Conservation (phyloP, 64 coral and sea anemone species). For the Pocillopora verrucosa region DNA sequence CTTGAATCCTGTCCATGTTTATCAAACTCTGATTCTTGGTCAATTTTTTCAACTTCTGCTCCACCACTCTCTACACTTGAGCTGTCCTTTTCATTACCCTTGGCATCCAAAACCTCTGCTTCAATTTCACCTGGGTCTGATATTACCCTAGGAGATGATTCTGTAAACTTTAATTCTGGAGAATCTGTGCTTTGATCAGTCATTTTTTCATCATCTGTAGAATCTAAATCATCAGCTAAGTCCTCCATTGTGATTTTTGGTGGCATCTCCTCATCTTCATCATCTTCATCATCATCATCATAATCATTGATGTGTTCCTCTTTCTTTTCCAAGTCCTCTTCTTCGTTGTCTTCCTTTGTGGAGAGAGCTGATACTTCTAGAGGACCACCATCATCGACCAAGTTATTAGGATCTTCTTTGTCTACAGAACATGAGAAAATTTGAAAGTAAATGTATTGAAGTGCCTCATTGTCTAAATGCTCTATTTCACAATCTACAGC, state of each 20-base stretch:
- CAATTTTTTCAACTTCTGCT: neutral
- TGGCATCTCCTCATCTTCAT: constrained; percentile 50
- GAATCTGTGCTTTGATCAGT: neutral
- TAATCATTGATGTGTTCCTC: neutral
- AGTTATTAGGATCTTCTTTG: neutral
- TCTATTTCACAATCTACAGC: too few species aligned
- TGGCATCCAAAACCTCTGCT: neutral
- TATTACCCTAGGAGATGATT: neutral
- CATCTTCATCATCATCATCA: constrained; percentile 11
- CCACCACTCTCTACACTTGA: neutral
- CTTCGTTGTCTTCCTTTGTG: neutral
- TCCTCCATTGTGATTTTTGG: constrained; percentile 69
- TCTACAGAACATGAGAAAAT: constrained; percentile 2
- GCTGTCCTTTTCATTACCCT: neutral
- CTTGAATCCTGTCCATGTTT: neutral
- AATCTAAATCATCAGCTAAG: constrained; percentile 34
- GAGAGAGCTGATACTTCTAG: constrained; percentile 35
- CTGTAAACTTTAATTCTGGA: neutral
- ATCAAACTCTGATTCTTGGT: neutral
- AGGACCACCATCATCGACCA: constrained; percentile 17
- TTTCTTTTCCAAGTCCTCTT: neutral
- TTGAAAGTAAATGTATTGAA: neutral
- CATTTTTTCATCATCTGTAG: neutral
- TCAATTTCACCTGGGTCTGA: neutral
- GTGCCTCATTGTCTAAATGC: too few species aligned